Evolutionary conservation across 35 echinoderm and acorn worm species (phyloP).

Genomic region (Apostichopus californicus): DNA sequence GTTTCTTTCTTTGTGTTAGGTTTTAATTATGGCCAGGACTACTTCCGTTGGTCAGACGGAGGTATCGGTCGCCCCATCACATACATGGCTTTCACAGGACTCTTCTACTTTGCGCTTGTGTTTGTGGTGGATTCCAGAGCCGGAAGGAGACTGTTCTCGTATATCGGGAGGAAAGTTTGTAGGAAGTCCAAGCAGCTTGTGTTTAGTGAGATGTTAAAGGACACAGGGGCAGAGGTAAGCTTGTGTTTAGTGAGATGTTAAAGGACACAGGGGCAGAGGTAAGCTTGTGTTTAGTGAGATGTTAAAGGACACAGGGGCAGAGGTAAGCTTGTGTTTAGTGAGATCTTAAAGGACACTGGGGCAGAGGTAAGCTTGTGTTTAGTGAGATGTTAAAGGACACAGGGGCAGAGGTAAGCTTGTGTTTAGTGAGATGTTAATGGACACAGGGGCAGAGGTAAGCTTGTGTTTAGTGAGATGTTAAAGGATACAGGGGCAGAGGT

Average conservation of each 20-base stretch:
- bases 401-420: conserved; percentile 42
- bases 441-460: conserved; percentile 50
- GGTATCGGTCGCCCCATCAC: conserved; percentile 76
- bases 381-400: conserved; percentile 64
- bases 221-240: background rate
- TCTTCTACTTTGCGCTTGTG: conserved; percentile 77
- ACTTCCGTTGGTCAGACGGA: conserved; percentile 61
- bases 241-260: conserved; percentile 69
- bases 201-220: conserved; percentile 67
- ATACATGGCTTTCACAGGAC: conserved; percentile 64
- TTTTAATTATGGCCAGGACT: conserved; percentile 58
- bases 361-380: conserved; percentile 61
- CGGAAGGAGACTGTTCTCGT: conserved; percentile 28
- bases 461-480: conserved; percentile 65
- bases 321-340: conserved; percentile 72
- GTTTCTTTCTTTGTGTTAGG: conserved; percentile 16
- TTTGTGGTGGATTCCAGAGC: conserved; percentile 73
- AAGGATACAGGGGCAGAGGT: conserved; percentile 31
- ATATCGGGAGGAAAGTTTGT: conserved; percentile 25
- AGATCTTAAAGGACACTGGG: conserved; percentile 40
- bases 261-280: conserved; percentile 41
- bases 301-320: conserved; percentile 31
- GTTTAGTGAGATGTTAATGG: conserved; percentile 66
- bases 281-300: conserved; percentile 71
- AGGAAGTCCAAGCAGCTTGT: conserved; percentile 45